Evolutionary conservation across 2,797 vertebrate genomes (phyloP).

Genomic region (Spondyliosoma cantharus): DNA sequence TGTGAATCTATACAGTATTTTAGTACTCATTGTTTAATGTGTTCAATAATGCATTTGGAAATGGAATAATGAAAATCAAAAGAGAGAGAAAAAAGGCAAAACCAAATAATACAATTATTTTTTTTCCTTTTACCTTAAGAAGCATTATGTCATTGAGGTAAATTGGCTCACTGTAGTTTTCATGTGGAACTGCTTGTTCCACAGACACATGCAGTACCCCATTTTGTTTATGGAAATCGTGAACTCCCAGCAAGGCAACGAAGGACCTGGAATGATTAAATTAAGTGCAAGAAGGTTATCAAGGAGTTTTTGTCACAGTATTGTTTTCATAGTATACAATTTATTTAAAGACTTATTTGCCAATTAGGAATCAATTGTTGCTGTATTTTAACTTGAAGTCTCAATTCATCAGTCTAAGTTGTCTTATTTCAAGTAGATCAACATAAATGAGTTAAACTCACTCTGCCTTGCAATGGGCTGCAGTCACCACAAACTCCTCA

Average conservation of each 20-base stretch:
- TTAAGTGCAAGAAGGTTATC: background rate
- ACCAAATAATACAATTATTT: background rate
- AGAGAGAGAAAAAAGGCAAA: background rate
- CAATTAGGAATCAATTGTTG: background rate
- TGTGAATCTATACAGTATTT: background rate
- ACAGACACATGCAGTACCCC: background rate
- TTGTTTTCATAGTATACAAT: background rate
- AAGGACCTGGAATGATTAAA: slow-evolving; percentile 34
- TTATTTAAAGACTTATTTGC: background rate
- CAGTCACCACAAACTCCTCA: slow-evolving; percentile 77
- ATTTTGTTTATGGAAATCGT: accelerated
- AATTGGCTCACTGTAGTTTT: accelerated
- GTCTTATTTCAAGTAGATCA: background rate
- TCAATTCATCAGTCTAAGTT: background rate
- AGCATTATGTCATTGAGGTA: slow-evolving; percentile 70
- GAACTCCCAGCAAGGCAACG: slow-evolving; percentile 48
- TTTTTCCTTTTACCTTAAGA: slow-evolving; percentile 67
- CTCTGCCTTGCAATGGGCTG: slow-evolving; percentile 70
- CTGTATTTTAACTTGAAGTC: background rate
- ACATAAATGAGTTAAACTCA: slow-evolving; percentile 42
- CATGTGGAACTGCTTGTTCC: background rate
- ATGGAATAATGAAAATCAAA: background rate
- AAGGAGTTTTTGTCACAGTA: too few species aligned
- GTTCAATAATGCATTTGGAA: background rate
- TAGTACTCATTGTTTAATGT: background rate